Evolutionary conservation across 2,797 vertebrate genomes (phyloP).

Genomic region (Hemibagrus guttatus): DNA sequence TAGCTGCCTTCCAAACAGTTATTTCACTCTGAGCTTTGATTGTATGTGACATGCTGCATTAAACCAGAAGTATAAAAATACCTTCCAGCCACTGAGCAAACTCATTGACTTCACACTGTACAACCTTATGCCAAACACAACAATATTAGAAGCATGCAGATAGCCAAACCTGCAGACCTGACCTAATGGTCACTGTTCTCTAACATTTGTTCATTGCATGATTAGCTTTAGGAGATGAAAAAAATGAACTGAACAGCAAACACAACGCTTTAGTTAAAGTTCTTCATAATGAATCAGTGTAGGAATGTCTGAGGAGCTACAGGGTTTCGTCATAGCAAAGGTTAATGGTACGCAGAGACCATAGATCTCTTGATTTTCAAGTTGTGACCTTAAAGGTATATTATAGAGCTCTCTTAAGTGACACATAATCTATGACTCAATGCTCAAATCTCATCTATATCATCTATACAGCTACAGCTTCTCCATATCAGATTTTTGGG

Average conservation of each 20-base stretch:
- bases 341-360: constrained; percentile 42
- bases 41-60: constrained; percentile 34
- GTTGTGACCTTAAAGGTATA: constrained; percentile 27
- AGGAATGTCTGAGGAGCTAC: constrained; percentile 32
- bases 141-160: constrained; percentile 15
- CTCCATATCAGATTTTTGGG: constrained; percentile 29
- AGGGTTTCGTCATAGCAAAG: constrained; percentile 35
- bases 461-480: neutral
- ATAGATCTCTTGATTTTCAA: constrained; percentile 27
- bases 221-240: neutral
- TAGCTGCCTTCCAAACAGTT: constrained; percentile 23
- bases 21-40: constrained; percentile 36
- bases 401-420: constrained; percentile 14
- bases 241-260: constrained; percentile 4
- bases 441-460: constrained; percentile 24
- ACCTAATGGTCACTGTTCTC: neutral
- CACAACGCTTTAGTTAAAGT: neutral
- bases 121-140: constrained; percentile 9
- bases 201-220: neutral
- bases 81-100: constrained; percentile 21
- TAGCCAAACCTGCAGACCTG: neutral
- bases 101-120: constrained; percentile 26
- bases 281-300: constrained; percentile 40
- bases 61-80: constrained; percentile 46
- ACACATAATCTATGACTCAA: constrained; percentile 15